Conservation (phyloP, 2,888 invertebrate genomes). For the Oscheius onirici region DNA sequence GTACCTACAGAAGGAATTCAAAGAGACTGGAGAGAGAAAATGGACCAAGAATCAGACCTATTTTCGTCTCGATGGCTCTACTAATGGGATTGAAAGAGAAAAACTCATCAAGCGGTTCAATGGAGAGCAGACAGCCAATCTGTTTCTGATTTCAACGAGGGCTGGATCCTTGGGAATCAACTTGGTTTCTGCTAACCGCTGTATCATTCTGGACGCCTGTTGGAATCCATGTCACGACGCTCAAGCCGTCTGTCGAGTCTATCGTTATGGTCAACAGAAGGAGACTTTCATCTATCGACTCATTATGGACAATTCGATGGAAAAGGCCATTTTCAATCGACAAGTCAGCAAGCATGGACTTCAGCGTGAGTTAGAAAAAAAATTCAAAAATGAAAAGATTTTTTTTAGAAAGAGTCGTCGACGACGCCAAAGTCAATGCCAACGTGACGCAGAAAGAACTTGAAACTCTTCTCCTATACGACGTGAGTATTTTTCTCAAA, state of each 20-base stretch:
- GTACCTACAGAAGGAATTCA: conserved; percentile 77
- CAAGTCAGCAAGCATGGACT: conserved; percentile 98
- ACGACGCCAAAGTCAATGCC: conserved; percentile 96
- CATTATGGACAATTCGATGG: conserved; percentile 94
- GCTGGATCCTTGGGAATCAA: conserved; percentile 82
- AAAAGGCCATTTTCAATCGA: conserved; percentile 96
- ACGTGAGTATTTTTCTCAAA: conserved; percentile 70
- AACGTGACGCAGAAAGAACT: conserved; percentile 74
- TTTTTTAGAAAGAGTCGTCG: conserved; percentile 87
- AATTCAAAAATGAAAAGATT: background rate
- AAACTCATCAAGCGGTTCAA: conserved; percentile 96
- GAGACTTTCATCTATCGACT: conserved; percentile 94
- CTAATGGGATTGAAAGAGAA: conserved; percentile 91
- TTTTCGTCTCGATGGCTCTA: conserved; percentile 95
- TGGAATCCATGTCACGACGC: conserved; percentile 95
- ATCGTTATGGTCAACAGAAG: conserved; percentile 87
- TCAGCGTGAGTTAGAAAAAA: conserved; percentile 76
- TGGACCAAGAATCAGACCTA: conserved; percentile 90
- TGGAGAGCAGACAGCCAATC: conserved; percentile 83
- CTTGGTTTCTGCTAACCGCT: conserved; percentile 89
- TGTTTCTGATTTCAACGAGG: conserved; percentile 91
- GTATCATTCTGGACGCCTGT: conserved; percentile 95
- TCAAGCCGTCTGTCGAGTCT: conserved; percentile 89
- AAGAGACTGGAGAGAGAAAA: conserved; percentile 76
- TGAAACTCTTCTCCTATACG: conserved; percentile 77